Evolutionary conservation across 2,888 invertebrate species (phyloP).

Genomic region (Drosophila borealis): DNA sequence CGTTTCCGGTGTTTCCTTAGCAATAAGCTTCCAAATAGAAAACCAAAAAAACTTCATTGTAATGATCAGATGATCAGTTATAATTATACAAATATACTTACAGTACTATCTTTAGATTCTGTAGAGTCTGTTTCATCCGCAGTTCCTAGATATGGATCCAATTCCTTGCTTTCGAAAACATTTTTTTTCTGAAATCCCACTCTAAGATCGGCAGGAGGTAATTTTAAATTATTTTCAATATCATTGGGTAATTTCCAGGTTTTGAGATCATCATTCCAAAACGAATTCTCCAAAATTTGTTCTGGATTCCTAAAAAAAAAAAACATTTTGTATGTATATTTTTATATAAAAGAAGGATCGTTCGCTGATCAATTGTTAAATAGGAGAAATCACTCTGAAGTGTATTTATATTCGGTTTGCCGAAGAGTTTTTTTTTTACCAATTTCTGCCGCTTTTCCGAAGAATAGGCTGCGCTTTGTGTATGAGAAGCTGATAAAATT

Average conservation of each 20-base stretch:
- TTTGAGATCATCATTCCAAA: constrained; percentile 91
- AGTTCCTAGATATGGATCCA: background rate
- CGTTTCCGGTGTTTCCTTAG: constrained; percentile 39
- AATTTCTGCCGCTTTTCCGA: constrained; percentile 90
- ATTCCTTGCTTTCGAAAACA: constrained; percentile 6
- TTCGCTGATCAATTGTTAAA: no score
- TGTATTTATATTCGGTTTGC: no score
- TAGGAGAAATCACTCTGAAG: no score
- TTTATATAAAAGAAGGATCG: no score
- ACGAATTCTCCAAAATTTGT: constrained; percentile 88
- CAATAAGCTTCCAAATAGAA: background rate
- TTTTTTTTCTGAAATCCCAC: constrained; percentile 18
- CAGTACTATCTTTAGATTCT: constrained; percentile 16
- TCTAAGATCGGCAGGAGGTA: constrained; percentile 87
- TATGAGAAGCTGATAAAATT: constrained; percentile 88
- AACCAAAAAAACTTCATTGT: background rate
- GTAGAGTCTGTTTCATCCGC: background rate
- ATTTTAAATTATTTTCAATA: constrained; percentile 87
- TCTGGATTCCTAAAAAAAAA: constrained; percentile 88
- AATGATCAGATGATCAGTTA: no score
- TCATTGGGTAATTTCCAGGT: constrained; percentile 90
- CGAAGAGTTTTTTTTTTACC: constrained; percentile 81
- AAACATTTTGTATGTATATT: background rate
- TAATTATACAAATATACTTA: constrained; percentile 12
- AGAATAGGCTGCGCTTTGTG: constrained; percentile 89